A percentile compares a stretch with the other conserved stretches of the same genome.
Evolutionary conservation across 2,888 invertebrate genomes (phyloP).

Genomic region (Cabera pusaria): DNA sequence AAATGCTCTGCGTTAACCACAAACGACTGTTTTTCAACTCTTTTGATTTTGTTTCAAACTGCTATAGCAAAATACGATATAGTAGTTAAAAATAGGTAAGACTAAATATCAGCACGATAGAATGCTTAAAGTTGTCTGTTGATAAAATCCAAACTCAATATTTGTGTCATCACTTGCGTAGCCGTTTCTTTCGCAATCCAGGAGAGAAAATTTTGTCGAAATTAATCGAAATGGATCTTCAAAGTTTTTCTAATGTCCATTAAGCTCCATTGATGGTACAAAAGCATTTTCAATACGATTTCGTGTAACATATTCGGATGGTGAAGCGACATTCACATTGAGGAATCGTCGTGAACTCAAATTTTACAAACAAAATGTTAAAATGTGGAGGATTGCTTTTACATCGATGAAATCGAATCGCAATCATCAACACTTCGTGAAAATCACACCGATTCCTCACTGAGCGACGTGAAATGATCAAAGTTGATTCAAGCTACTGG

Average conservation of each 20-base stretch:
- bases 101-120: slow-evolving; percentile 35
- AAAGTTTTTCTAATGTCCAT: slow-evolving; percentile 59
- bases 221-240: slow-evolving; percentile 71
- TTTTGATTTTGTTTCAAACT: slow-evolving; percentile 3
- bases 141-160: slow-evolving; percentile 45
- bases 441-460: slow-evolving; percentile 57
- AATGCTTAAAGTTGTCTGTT: slow-evolving; percentile 55
- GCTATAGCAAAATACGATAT: background rate
- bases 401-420: slow-evolving; percentile 39
- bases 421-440: slow-evolving; percentile 72
- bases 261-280: slow-evolving; percentile 62
- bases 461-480: slow-evolving; percentile 46
- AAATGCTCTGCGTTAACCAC: slow-evolving; percentile 62
- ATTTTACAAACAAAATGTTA: slow-evolving; percentile 22
- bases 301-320: slow-evolving; percentile 54
- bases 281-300: slow-evolving; percentile 56
- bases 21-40: slow-evolving; percentile 39
- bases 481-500: slow-evolving; percentile 50
- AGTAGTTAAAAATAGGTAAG: slow-evolving; percentile 2
- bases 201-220: slow-evolving; percentile 57
- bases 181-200: slow-evolving; percentile 65
- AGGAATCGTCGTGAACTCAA: slow-evolving; percentile 46
- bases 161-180: slow-evolving; percentile 32
- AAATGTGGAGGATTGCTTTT: slow-evolving; percentile 72
- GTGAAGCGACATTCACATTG: slow-evolving; percentile 69